Conservation (phyloP, 2,113 vertebrate genomes). For the Gambusia affinis region DNA sequence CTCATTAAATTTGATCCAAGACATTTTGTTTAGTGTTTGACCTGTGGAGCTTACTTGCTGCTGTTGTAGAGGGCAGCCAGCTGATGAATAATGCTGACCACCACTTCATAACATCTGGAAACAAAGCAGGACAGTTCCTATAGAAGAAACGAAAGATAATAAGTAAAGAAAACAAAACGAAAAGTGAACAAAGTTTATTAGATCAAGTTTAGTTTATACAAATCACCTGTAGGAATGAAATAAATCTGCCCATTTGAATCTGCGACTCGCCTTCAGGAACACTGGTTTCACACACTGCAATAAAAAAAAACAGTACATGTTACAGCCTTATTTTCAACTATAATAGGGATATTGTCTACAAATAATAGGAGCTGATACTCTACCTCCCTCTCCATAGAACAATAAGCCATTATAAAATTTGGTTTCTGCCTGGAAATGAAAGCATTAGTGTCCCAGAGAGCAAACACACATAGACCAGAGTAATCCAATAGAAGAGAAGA, state of each 20-base stretch:
- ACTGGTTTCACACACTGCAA: constrained; percentile 88
- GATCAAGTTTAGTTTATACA: not conserved
- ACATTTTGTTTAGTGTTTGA: not conserved
- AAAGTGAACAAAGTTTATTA: not conserved
- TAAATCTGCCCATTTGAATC: constrained; percentile 97
- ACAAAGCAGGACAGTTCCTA: constrained; percentile 98
- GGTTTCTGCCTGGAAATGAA: constrained; percentile 87
- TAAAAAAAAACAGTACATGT: not conserved
- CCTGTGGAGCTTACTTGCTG: constrained; percentile 87
- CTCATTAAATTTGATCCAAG: not conserved
- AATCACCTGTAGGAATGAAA: constrained; percentile 95
- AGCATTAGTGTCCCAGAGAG: not conserved
- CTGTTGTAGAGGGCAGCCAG: constrained; percentile 94
- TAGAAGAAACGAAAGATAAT: not conserved
- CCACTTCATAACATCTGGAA: constrained; percentile 93
- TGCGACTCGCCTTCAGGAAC: constrained; percentile 94
- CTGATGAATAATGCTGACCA: constrained; percentile 94
- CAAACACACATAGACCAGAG: not conserved
- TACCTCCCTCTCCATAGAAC: constrained; percentile 99
- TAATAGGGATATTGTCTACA: not conserved
- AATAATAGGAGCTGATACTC: constrained; percentile 35
- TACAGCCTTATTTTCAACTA: not conserved
- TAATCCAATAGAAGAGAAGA: not conserved
- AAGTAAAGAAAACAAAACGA: not conserved
- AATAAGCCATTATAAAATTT: constrained; percentile 98